A percentile compares a stretch with the other conserved stretches of the same genome.
phyloP scores from a whole-genome alignment of 2,113 vertebrate genomes.

The Proteles cristata region DNA sequence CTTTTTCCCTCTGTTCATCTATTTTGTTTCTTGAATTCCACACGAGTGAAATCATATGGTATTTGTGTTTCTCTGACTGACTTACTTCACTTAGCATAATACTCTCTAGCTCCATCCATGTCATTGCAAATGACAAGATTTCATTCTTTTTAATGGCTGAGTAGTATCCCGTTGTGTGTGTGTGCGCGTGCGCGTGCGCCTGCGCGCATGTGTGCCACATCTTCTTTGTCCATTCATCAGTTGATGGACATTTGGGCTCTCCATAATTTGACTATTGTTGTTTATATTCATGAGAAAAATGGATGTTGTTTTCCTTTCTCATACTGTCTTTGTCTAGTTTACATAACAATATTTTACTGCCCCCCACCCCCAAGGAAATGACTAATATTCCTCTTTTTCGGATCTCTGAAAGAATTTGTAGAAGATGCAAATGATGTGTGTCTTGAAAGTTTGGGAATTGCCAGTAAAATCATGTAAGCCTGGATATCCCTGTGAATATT shows the following conservation, averaged over 20 bases:
- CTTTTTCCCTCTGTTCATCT: not conserved
- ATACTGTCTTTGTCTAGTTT: not conserved
- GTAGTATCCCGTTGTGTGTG: not conserved
- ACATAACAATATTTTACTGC: not conserved
- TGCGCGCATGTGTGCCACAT: not conserved
- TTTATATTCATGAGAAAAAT: slow-evolving; percentile 12
- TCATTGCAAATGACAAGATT: not conserved
- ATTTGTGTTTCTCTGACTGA: not conserved
- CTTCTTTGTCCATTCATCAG: not conserved
- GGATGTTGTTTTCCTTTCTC: not conserved
- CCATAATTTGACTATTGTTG: not conserved
- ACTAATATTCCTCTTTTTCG: not conserved
- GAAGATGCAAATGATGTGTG: not conserved
- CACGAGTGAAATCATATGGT: not conserved
- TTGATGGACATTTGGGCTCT: not conserved
- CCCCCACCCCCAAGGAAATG: not conserved
- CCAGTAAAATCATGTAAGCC: not conserved
- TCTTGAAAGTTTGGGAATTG: not conserved
- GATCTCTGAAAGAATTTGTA: not conserved
- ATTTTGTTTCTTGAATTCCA: not conserved
- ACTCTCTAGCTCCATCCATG: not conserved
- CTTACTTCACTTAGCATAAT: not conserved
- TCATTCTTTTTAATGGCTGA: not conserved
- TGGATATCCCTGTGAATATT: not conserved
- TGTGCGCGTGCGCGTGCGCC: too few relatives aligned